Conservation (phyloP, 1,140 invertebrate species). For the Drosophila lacertosa region DNA sequence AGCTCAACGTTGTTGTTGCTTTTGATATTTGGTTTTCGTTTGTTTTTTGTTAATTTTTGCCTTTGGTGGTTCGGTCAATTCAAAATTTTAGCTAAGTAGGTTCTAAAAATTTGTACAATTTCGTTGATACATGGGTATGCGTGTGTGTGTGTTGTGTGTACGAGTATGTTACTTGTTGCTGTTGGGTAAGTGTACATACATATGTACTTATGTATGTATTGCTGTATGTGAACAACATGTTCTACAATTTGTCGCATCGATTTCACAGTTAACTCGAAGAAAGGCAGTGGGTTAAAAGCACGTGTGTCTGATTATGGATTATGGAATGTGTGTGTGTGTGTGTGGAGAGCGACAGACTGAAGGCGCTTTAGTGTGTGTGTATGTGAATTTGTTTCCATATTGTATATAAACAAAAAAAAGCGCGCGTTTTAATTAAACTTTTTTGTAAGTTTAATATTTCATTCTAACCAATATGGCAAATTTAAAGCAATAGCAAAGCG, state of each 20-base stretch:
- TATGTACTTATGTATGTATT: slow-evolving; percentile 22
- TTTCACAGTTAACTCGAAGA: slow-evolving; percentile 35
- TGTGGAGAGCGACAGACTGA: slow-evolving; percentile 27
- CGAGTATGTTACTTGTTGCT: slow-evolving; percentile 12
- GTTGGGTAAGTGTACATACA: slow-evolving; percentile 8
- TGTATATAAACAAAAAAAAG: background rate
- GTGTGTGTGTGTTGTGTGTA: slow-evolving; percentile 39
- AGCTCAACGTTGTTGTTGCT: slow-evolving; percentile 26
- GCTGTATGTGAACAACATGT: slow-evolving; percentile 25
- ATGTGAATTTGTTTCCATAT: background rate
- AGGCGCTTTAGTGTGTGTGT: slow-evolving; percentile 44
- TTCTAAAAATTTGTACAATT: slow-evolving; percentile 38
- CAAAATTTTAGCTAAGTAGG: slow-evolving; percentile 16
- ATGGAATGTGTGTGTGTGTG: background rate
- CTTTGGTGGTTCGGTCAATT: slow-evolving; percentile 21
- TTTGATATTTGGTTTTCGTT: background rate
- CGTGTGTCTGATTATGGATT: slow-evolving; percentile 18
- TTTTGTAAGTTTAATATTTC: background rate
- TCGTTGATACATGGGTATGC: slow-evolving; percentile 18
- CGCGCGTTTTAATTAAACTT: background rate
- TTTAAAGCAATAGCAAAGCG: slow-evolving; percentile 29
- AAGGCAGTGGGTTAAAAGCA: slow-evolving; percentile 62
- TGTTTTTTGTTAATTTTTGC: background rate
- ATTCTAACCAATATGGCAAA: background rate
- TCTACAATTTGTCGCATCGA: slow-evolving; percentile 41